phyloP scores from a whole-genome alignment of 2,888 invertebrate genomes.

The Antheraea yamamai region DNA sequence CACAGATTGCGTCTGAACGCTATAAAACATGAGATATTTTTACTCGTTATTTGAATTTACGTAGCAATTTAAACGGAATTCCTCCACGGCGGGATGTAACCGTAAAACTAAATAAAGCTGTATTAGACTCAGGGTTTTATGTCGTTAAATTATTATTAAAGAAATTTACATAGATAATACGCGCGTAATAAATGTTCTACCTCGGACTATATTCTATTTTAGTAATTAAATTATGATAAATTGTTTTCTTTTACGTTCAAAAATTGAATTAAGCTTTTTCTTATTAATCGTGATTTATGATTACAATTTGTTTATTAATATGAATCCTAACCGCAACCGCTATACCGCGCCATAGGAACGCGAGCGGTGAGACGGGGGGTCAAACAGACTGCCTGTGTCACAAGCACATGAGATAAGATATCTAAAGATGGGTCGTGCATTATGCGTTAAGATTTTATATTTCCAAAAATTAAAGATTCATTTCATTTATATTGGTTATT shows the following conservation, averaged over 20 bases:
- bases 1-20: slow-evolving; percentile 10
- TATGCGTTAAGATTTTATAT: too few species aligned
- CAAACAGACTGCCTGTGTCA: too few species aligned
- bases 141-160: slow-evolving; percentile 34
- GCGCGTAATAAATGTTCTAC: slow-evolving; percentile 11
- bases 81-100: neutral
- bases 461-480: too few species aligned
- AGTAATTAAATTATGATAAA: slow-evolving; percentile 11
- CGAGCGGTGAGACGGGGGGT: too few species aligned
- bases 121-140: slow-evolving; percentile 28
- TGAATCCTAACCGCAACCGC: too few species aligned
- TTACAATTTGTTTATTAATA: too few species aligned
- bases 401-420: too few species aligned
- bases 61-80: slow-evolving; percentile 17
- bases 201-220: slow-evolving; percentile 14
- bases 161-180: slow-evolving; percentile 22
- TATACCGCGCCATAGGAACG: too few species aligned
- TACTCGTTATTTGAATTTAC: neutral
- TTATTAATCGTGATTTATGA: too few species aligned
- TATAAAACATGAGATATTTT: slow-evolving; percentile 8
- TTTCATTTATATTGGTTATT: too few species aligned
- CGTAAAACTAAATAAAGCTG: slow-evolving; percentile 35
- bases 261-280: neutral
- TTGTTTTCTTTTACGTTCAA: neutral
- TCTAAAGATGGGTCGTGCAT: too few species aligned